Evolutionary conservation across 2,888 invertebrate genomes (phyloP).

Genomic region (Tetragnatha montana): DNA sequence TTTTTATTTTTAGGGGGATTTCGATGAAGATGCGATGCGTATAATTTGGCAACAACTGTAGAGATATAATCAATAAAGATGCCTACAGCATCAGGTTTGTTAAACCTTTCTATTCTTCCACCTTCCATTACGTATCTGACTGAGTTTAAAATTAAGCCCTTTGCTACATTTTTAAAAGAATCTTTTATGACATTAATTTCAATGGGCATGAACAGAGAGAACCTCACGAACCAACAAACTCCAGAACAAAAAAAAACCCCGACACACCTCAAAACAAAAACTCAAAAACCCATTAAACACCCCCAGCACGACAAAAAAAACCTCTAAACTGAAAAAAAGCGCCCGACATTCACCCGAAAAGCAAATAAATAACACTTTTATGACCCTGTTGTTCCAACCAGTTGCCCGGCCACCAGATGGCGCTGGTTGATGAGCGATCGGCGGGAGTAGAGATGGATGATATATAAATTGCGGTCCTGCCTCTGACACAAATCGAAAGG

Average conservation of each 20-base stretch:
- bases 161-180: too few relatives aligned
- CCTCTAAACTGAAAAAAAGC: not conserved
- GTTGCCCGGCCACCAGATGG: constrained; percentile 53
- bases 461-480: constrained; percentile 70
- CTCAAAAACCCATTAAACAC: not conserved
- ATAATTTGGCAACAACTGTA: too few relatives aligned
- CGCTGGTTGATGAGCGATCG: constrained; percentile 40
- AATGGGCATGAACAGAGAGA: too few relatives aligned
- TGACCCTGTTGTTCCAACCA: constrained; percentile 15
- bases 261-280: not conserved
- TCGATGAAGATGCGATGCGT: too few relatives aligned
- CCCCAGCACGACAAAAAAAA: not conserved
- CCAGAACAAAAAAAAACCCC: not conserved
- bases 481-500: constrained; percentile 68
- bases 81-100: too few relatives aligned
- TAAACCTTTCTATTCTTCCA: too few relatives aligned
- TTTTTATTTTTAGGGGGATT: too few relatives aligned
- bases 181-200: not conserved
- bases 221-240: not conserved
- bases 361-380: not conserved
- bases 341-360: not conserved
- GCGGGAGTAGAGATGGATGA: constrained; percentile 66
- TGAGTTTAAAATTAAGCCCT: too few relatives aligned
- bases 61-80: too few relatives aligned
- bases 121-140: too few relatives aligned